Evolutionary conservation across 2,888 invertebrate species (phyloP).

Genomic region (Amblyjoppa proteus): DNA sequence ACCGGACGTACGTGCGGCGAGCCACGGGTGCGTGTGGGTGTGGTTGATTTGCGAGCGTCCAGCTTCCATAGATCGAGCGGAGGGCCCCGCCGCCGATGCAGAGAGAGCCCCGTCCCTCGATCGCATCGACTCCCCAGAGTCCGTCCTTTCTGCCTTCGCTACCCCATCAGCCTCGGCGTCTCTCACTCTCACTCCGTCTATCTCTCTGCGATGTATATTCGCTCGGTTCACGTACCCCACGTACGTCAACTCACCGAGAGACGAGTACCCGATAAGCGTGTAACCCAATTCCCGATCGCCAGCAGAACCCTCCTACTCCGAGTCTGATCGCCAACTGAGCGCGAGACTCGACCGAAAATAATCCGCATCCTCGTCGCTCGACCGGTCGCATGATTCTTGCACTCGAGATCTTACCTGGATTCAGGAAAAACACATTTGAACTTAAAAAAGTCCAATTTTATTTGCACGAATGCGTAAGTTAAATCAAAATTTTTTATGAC

Average conservation of each 20-base stretch:
- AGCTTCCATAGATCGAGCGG: constrained; percentile 79
- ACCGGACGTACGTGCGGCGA: constrained; percentile 63
- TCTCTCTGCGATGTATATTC: constrained; percentile 36
- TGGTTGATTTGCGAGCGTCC: constrained; percentile 81
- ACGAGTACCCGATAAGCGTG: constrained; percentile 66
- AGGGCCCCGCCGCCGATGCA: constrained; percentile 38
- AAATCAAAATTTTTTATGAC: too few relatives aligned
- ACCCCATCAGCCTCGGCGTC: constrained; percentile 74
- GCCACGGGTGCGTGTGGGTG: constrained; percentile 66
- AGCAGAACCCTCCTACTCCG: constrained; percentile 23
- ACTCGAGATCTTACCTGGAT: background rate
- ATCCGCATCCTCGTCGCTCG: background rate
- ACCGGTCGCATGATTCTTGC: background rate
- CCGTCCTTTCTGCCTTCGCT: constrained; percentile 79
- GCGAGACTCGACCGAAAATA: constrained; percentile 24
- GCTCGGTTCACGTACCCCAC: constrained; percentile 26
- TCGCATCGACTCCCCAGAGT: constrained; percentile 79
- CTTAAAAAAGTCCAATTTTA: too few relatives aligned
- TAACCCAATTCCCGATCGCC: constrained; percentile 68
- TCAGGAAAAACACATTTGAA: too few relatives aligned
- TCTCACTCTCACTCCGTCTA: constrained; percentile 5
- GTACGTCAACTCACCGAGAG: constrained; percentile 37
- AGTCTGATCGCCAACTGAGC: constrained; percentile 9
- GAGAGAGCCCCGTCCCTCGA: constrained; percentile 70
- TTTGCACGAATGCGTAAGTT: too few relatives aligned